Evolutionary conservation across 1,140 invertebrate genomes (phyloP), one percentile per base, ranked within the genome.

Genomic region (Drosophila tani): DNA sequence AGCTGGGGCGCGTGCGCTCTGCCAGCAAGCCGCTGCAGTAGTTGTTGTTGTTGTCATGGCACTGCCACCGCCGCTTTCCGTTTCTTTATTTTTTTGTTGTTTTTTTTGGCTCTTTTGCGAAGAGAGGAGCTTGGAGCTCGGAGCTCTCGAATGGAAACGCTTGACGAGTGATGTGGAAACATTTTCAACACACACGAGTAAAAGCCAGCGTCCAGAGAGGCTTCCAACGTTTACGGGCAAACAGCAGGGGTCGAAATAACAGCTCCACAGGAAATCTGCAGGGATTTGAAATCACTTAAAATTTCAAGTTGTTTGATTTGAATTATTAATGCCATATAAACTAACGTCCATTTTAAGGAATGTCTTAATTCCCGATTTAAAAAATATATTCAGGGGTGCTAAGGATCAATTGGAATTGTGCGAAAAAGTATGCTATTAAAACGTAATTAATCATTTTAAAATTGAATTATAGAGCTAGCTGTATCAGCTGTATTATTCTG

Each of bases 161-260:
- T 92, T 92, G 91, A 92, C 87, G 91, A 92, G 91, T 92, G 87
- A 92, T 92, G 91, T 92, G 91, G 91, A 92, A 92, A 92, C 87
- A 92, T 92, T 92, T 92, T 92, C 87, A 92, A 83, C 91, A 83
- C 79, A 82, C 79, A 82, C 27, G 27, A 68, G 51, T 75, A 71
- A 67, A 82, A 55, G 70, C 66, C 65, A 71, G 80, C 68, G 56
- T 80, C 84, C 71, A 83, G 85, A 85, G 85, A 90, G 85, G 69
- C 79, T 76, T 79, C 78, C 74, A 75, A 24, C 63, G 56, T 46
- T 66, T 64, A 59, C n/a, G 21, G 19, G 19, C 7, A 38, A 46
- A 60, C 45, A 53, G 49, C 46, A 51, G 24, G 12, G 27, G 27
- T 17, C 7, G 6, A 32, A 62, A 8, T 17, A 7, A 4, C 3